A percentile compares a stretch with the other conserved stretches of the same genome.
Conservation (phyloP, 2,888 invertebrate species). For the Drepana falcataria region DNA sequence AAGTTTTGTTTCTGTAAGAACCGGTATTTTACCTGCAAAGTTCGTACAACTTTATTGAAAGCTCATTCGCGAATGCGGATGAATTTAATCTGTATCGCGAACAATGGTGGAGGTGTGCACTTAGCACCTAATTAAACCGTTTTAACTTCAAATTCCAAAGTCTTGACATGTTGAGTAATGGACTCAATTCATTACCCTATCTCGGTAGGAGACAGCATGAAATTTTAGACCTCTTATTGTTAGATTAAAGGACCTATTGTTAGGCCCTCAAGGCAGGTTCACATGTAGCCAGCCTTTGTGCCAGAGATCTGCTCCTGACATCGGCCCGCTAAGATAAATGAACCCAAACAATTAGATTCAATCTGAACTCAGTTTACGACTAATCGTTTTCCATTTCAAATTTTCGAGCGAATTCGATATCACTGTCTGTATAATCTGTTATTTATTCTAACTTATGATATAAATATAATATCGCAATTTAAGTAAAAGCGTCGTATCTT, state of each 20-base stretch:
- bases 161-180: conserved; percentile 31
- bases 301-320: conserved; percentile 54
- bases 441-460: neutral
- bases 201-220: conserved; percentile 29
- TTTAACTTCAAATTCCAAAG: conserved; percentile 14
- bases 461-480: neutral
- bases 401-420: no score
- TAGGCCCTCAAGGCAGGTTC: conserved; percentile 41
- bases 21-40: no score
- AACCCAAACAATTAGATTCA: conserved; percentile 59
- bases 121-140: conserved; percentile 16
- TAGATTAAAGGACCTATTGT: conserved; percentile 39
- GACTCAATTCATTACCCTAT: conserved; percentile 36
- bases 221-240: conserved; percentile 50
- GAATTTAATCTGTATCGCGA: neutral
- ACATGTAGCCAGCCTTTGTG: conserved; percentile 61
- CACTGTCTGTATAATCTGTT: neutral
- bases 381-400: neutral
- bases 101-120: neutral
- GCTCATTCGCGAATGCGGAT: neutral
- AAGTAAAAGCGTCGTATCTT: neutral
- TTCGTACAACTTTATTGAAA: no score
- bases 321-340: conserved; percentile 63
- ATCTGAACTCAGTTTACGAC: conserved; percentile 30
- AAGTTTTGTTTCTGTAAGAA: no score